Percentiles rank a stretch among this genome's conserved stretches.
Conservation (phyloP, 2,888 invertebrate species). For the Ophraella communa region DNA sequence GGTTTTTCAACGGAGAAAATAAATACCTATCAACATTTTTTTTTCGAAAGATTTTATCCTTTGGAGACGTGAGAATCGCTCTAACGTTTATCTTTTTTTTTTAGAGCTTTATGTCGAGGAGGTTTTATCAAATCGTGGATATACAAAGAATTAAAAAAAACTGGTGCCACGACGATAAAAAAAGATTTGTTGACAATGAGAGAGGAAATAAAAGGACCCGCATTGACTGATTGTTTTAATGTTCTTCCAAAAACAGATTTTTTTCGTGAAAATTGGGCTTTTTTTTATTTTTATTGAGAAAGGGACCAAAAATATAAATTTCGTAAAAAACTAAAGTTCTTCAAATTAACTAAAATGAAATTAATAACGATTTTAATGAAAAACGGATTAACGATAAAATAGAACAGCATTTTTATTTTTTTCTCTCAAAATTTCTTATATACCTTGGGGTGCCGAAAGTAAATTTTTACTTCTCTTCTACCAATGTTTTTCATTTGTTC, state of each 20-base stretch:
- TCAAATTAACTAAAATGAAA: no score
- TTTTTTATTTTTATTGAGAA: not conserved
- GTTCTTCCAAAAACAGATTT: slow-evolving; percentile 11
- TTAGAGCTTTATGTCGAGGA: slow-evolving; percentile 18
- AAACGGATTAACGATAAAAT: no score
- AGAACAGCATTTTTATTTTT: no score
- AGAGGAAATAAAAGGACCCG: slow-evolving; percentile 17
- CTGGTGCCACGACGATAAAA: not conserved
- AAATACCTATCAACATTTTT: slow-evolving; percentile 21
- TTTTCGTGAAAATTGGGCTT: not conserved
- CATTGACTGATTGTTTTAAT: slow-evolving; percentile 18
- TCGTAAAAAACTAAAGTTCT: no score
- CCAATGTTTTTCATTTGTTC: no score
- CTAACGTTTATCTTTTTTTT: slow-evolving; percentile 23
- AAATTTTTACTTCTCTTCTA: no score
- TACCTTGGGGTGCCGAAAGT: no score
- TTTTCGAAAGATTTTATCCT: slow-evolving; percentile 22
- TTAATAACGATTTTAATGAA: no score
- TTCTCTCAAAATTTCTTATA: no score
- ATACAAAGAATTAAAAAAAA: not conserved
- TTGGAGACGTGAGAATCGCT: slow-evolving; percentile 20
- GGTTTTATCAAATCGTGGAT: slow-evolving; percentile 17
- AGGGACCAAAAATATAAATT: not conserved
- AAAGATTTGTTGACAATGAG: slow-evolving; percentile 1
- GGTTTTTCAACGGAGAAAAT: slow-evolving; percentile 18